phyloP scores from a whole-genome alignment of 2,888 invertebrate genomes.

The Latrodectus elegans region DNA sequence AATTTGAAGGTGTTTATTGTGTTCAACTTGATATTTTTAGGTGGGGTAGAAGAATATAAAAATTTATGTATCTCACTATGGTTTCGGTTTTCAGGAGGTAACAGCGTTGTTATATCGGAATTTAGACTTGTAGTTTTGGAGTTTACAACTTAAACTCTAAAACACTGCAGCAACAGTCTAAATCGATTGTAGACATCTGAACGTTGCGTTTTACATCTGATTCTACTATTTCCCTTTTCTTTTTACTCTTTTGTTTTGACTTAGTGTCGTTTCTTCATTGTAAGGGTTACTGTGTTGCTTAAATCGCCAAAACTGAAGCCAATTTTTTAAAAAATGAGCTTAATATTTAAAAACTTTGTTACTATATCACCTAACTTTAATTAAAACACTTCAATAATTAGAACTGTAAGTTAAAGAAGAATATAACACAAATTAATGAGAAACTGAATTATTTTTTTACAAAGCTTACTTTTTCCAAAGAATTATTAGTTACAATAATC shows the following conservation, averaged over 20 bases:
- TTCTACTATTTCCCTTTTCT: constrained; percentile 18
- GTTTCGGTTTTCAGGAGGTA: constrained; percentile 7
- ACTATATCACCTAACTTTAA: too few species aligned
- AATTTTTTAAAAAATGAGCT: neutral
- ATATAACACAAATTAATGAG: too few species aligned
- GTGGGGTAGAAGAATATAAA: constrained; percentile 42
- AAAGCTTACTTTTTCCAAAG: too few species aligned
- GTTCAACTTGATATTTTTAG: constrained; percentile 44
- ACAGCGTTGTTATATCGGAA: constrained; percentile 42
- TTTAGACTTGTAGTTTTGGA: constrained; percentile 21
- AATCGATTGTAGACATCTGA: constrained; percentile 49
- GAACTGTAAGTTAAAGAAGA: too few species aligned
- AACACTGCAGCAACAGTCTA: constrained; percentile 41
- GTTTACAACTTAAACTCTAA: constrained; percentile 48
- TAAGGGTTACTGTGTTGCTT: constrained; percentile 27
- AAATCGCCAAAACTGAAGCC: constrained; percentile 41
- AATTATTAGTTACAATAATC: too few species aligned
- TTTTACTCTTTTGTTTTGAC: constrained; percentile 11
- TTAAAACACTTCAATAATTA: too few species aligned
- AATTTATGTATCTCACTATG: constrained; percentile 32
- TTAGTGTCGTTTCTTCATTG: constrained; percentile 28
- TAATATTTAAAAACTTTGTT: too few species aligned
- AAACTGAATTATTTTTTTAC: too few species aligned
- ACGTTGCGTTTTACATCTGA: constrained; percentile 33
- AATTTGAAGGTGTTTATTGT: constrained; percentile 24